Evolutionary conservation across 92 coral and sea anemone species (phyloP).

Genomic region (Metridium senile): DNA sequence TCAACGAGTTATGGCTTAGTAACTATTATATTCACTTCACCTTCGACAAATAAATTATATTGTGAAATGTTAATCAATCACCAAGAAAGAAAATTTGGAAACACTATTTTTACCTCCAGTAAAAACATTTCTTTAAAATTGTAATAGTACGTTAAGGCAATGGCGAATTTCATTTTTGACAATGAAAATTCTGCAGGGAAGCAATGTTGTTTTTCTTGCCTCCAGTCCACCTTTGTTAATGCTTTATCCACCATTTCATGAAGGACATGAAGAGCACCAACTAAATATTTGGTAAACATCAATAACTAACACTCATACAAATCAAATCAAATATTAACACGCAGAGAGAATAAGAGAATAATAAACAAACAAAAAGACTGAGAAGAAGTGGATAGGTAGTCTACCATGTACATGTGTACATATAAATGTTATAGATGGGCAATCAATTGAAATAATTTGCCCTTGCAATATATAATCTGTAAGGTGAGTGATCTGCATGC

Average conservation of each 20-base stretch:
- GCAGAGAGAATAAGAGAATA: neutral
- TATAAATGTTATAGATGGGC: too few relatives aligned
- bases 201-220: neutral
- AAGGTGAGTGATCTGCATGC: too few relatives aligned
- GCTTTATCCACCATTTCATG: neutral
- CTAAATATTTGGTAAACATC: neutral
- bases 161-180: neutral
- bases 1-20: too few relatives aligned
- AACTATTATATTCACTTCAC: too few relatives aligned
- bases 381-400: too few relatives aligned
- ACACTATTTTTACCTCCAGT: neutral
- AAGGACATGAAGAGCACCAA: conserved; percentile 3
- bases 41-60: too few relatives aligned
- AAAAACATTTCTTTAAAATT: neutral
- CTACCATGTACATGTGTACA: too few relatives aligned
- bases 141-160: neutral
- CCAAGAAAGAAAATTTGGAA: neutral
- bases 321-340: neutral
- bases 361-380: neutral
- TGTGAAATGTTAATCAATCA: too few relatives aligned
- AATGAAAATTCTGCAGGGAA: neutral
- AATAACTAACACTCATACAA: neutral
- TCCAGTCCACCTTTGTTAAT: neutral
- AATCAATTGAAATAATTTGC: too few relatives aligned
- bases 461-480: too few relatives aligned